Evolutionary conservation across 2,113 vertebrate species (phyloP), one percentile per base, ranked within the genome.

Genomic region (Zootoca vivipara): DNA sequence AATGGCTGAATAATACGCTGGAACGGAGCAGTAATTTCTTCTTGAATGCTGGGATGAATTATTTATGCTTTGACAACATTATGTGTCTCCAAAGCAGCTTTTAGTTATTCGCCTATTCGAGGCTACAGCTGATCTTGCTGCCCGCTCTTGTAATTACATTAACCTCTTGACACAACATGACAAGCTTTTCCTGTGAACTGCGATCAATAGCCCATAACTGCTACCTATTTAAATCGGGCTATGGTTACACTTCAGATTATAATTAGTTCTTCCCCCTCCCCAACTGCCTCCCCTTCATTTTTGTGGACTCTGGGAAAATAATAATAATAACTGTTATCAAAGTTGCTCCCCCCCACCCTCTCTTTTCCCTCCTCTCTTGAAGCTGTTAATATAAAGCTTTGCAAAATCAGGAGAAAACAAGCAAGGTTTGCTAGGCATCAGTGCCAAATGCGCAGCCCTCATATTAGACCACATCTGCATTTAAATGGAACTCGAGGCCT

Each of bases 11-110:
- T 97, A 96, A 97, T 97, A 97, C 67, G 95, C 96, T 97, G 95
- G 94, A 97, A 96, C 94, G 80, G 94, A 96, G 95, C 92, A 97
- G 95, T 96, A 96, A 97, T 96, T 96, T 97, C 96, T 96, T 96
- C 95, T 96, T 78, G 0, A 97, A 97, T 95, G 95, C 92, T 96
- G 93, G 94, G 94, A 97, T 97, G 96, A 97, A 97, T 97, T 97
- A 98, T 98, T 97, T 97, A 97, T 97, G 96, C 96, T 97, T 96
- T 97, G 97, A 97, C 97, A 97, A 97, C 96, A 96, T 97, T 97
- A 97, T 97, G 96, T 97, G 96, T 97, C 97, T 97, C 96, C 95
- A 96, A 97, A 97, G 96, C 95, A 97, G 96, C 96, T 97, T 97
- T 97, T 97, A 96, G 95, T 97, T 97, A 96, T 96, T 97, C 90